Conservation (phyloP, 2,797 vertebrate genomes). For the Pseudomugil tenellus region DNA sequence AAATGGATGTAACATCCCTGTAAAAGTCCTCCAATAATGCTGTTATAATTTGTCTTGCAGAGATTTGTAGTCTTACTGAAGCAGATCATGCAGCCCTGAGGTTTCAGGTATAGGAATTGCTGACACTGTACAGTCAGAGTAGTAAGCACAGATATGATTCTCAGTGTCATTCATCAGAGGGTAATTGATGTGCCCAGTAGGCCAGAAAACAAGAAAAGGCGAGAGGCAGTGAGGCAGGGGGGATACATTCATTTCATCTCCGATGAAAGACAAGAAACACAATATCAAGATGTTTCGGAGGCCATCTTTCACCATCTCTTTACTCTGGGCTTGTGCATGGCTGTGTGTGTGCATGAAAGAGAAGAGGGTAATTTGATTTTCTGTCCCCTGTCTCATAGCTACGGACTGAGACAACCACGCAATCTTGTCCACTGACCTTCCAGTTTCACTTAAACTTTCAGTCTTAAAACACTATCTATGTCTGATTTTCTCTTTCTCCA, state of each 20-base stretch:
- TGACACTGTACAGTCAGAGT: slow-evolving; percentile 51
- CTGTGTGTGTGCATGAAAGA: slow-evolving; percentile 28
- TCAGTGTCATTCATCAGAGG: slow-evolving; percentile 72
- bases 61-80: slow-evolving; percentile 59
- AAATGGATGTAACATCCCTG: slow-evolving; percentile 7
- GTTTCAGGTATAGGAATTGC: slow-evolving; percentile 52
- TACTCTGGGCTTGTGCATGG: slow-evolving; percentile 41
- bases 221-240: slow-evolving; percentile 31
- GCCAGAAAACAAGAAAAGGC: slow-evolving; percentile 68
- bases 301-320: slow-evolving; percentile 68
- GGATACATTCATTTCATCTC: slow-evolving; percentile 69
- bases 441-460: slow-evolving; percentile 70
- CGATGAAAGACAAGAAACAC: slow-evolving; percentile 73
- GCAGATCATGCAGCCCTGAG: slow-evolving; percentile 40
- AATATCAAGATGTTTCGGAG: slow-evolving; percentile 73
- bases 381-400: slow-evolving; percentile 56
- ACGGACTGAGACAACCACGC: slow-evolving; percentile 46
- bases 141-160: slow-evolving; percentile 59
- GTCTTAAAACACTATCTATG: slow-evolving; percentile 64
- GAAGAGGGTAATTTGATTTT: slow-evolving; percentile 74
- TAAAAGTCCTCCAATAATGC: slow-evolving; percentile 44
- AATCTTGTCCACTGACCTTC: slow-evolving; percentile 73
- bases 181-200: slow-evolving; percentile 72
- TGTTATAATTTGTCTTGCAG: slow-evolving; percentile 65
- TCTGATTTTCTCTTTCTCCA: slow-evolving; percentile 39